Evolutionary conservation across 1,140 invertebrate species (phyloP), one percentile per base, ranked within the genome.

Genomic region (Venustaconcha ellipsiformis): DNA sequence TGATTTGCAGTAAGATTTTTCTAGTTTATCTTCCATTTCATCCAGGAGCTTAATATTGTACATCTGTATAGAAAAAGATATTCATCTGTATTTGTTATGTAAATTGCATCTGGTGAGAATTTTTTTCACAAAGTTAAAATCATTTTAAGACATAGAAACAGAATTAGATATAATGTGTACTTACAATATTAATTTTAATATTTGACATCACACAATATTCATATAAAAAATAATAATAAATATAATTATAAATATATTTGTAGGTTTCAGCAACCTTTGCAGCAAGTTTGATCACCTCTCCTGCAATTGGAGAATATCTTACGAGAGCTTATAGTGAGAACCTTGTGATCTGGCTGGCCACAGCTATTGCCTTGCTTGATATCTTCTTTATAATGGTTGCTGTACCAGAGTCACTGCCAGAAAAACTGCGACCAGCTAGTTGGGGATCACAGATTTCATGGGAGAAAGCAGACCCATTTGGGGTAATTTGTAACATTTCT

Each of bases 401-500:
- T 75, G 97, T 99, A 77, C 98, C 98, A 23, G 98, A 99, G 92
- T 99, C 97, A 82, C 91, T 99, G 67, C 97, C 98, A 60, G 97
- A 99, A 89, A 89, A 89, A 76, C 76, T 89, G 48, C 83, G 87
- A 55, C 85, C 87, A 63, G 81, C 86, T n/a, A 81, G 85, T 57
- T 87, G 86, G 84, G 83, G 88, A 20, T 90, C 89, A 20, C 87
- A 89, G 57, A 88, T 92, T 73, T 91, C 91, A 5, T 93, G 93
- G 92, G 97, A 99, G 89, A 96, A 98, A 88, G 97, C 97, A 18
- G 98, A 99, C 93, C 99, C 99, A 23, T 99, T 99, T 91, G 93
- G 96, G 57, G 95, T 95, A 90, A 92, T 90, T 90, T 58, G 26
- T 48, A 8, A 48, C 37, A 48, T 48, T 18, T 62, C 17, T 73